Base-by-base conservation (phyloP, 2,113 vertebrate genomes). In the Fregetta grallaria region DNA sequence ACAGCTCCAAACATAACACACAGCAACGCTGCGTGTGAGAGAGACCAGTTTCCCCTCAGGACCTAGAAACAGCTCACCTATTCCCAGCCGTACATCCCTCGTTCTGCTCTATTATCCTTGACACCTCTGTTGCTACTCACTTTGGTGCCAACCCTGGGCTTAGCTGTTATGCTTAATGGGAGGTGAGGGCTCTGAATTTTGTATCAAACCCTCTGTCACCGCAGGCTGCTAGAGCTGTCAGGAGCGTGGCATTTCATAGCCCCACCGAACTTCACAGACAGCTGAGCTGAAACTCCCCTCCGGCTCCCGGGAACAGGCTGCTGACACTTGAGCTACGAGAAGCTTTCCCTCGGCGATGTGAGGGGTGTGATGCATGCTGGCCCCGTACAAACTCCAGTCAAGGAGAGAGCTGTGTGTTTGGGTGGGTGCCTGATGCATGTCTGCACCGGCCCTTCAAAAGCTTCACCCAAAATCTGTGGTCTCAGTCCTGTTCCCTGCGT, bases 161-260 rank as follows among this genome's bases (percentile, higher is more conserved):
- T 78, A 38, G 76, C 80, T 94, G 89, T 82, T 95, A 76, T 91
- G 89, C 53, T 92, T 97, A 97, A 96, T 82, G 77, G 70, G 92
- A 97, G 89, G 80, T 79, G 96, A 97, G 95, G 91, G 92, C 70
- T 95, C 92, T 92, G 94, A 94, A 85, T 91, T 94, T 89, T 89
- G 53, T 79, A 95, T 96, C 95, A 96, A 95, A 92, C 77, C 77
- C 86, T 87, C 73, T 97, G 94, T 97, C 96, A 90, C 95, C 10
- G 16, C 32, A 3, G 96, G 91, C 96, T 96, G 95, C 88, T 91
- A 50, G 72, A 92, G 89, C 89, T 97, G 95, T 97, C 95, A 97
- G 89, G 32, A 95, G 66, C 2, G 4, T 15, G n/a, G 86, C 74
- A 30, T 52, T 91, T 97, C 96, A 96, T 8, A 94, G 87, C 71